Percentiles rank a stretch among this genome's conserved stretches.
These are phyloP conservation scores for Cryptocheilus praepositus DNA, from an alignment of 2,888 invertebrate species.

Conservation along the genomic window DNA sequence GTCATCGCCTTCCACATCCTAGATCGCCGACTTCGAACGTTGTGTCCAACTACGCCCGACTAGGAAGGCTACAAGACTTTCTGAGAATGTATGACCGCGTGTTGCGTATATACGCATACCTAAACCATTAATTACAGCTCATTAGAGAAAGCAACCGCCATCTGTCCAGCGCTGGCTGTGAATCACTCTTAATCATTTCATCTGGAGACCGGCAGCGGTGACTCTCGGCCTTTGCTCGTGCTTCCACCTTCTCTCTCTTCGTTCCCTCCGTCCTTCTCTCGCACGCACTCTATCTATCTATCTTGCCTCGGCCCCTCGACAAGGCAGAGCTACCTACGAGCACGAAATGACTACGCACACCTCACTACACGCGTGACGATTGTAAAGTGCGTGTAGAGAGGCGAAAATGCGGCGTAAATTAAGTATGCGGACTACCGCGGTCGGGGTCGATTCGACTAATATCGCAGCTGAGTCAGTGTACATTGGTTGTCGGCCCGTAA, in stretches of 20 bases:
- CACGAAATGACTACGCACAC: slow-evolving; percentile 1
- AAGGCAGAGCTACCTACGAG: neutral
- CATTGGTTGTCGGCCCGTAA: too few relatives aligned
- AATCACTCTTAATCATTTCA: slow-evolving; percentile 74
- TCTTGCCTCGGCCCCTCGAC: slow-evolving; percentile 3
- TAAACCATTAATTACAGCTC: slow-evolving; percentile 73
- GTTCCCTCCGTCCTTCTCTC: slow-evolving; percentile 19
- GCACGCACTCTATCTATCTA: neutral
- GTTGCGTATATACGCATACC: slow-evolving; percentile 63
- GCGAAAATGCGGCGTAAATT: neutral
- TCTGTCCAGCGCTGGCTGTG: slow-evolving; percentile 71
- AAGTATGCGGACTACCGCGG: too few relatives aligned
- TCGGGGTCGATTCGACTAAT: too few relatives aligned
- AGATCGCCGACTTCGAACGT: neutral
- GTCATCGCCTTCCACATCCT: slow-evolving; percentile 18
- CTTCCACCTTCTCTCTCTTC: slow-evolving; percentile 29
- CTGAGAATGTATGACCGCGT: slow-evolving; percentile 37
- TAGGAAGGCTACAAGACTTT: slow-evolving; percentile 10
- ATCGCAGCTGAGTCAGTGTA: too few relatives aligned
- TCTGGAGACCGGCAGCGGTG: slow-evolving; percentile 57
- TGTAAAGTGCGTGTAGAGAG: slow-evolving; percentile 2
- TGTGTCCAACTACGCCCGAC: neutral
- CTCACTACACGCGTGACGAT: slow-evolving; percentile 2
- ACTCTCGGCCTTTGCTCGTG: slow-evolving; percentile 36
- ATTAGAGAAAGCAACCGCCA: slow-evolving; percentile 72